Evolutionary conservation across 2,797 vertebrate species (phyloP), one percentile per base, ranked within the genome.

Genomic region (Pachyuromys duprasi): DNA sequence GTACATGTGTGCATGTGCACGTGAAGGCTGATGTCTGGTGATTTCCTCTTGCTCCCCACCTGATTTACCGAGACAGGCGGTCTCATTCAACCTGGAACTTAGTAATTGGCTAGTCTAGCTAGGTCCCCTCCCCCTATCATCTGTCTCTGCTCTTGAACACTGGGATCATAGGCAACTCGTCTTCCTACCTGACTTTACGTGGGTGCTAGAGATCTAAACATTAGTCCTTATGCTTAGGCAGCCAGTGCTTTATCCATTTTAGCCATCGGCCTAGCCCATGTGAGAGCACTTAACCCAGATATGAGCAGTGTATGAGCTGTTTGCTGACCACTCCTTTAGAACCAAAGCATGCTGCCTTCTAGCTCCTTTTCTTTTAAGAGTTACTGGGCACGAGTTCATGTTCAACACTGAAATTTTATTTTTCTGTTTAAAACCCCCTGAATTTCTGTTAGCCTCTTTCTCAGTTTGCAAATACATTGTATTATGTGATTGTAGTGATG

Each of bases 381-480:
- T 74, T 92, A 45, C n/a, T 49, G 69, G 31, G 39, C 39, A 49
- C 22, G 75, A 82, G 20, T 75, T 57, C 65, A 87, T 89, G 79
- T n/a, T 95, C 65, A 86, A 65, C 45, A 83, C 28, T 92, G 57
- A 93, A 24, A 83, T 79, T 75, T 95, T 42, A 81, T 88, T 94
- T 72, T 69, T 93, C 31, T 69, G 14, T 75, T 82, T 3, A 67
- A 86, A 36, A 57, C 60, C 1, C 12, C 18, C 26, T 39, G 7
- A 72, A 67, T 60, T n/a, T 70, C 28, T 36, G 63, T 33, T 20
- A 11, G 0, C 22, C 86, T 5, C 57, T 86, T 60, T 65, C 70
- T 70, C 65, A 90, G 33, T 26, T 80, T 96, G 39, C 12, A 63
- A 39, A 87, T 60, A 28, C 4, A 88, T 72, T 11, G 1, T 62